These are phyloP conservation scores for Arion vulgaris DNA, from an alignment of 1,140 invertebrate genomes.

Conservation along the genomic window DNA sequence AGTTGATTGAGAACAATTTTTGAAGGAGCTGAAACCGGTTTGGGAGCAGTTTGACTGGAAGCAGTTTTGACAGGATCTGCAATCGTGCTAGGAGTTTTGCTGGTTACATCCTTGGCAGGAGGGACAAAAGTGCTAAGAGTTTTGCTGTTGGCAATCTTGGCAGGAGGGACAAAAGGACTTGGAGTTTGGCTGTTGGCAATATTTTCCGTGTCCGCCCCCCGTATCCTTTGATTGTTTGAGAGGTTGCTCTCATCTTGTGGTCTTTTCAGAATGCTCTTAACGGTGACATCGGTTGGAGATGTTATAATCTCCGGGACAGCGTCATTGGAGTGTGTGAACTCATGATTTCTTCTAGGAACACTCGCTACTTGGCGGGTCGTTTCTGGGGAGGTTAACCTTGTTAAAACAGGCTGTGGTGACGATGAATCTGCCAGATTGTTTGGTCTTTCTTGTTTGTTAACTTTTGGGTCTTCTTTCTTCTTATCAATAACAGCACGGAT, in stretches of 20 bases:
- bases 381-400: background rate
- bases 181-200: no score
- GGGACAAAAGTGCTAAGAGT: no score
- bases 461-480: constrained; percentile 30
- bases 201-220: no score
- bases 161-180: no score
- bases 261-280: constrained; percentile 30
- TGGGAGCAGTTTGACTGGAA: no score
- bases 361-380: background rate
- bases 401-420: background rate
- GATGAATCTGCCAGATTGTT: background rate
- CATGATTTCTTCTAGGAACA: background rate
- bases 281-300: constrained; percentile 25
- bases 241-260: background rate
- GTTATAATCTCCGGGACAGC: constrained; percentile 14
- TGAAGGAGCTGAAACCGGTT: no score
- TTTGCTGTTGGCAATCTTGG: no score
- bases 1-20: no score
- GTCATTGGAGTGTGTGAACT: background rate
- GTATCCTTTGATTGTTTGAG: no score
- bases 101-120: no score
- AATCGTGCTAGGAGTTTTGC: no score
- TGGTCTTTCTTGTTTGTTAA: background rate
- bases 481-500: constrained; percentile 67
- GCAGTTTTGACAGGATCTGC: no score